A percentile compares a stretch with the other conserved stretches of the same genome.
These are phyloP conservation scores for Dolomedes plantarius DNA, from an alignment of 2,888 invertebrate species.

Conservation along the genomic window DNA sequence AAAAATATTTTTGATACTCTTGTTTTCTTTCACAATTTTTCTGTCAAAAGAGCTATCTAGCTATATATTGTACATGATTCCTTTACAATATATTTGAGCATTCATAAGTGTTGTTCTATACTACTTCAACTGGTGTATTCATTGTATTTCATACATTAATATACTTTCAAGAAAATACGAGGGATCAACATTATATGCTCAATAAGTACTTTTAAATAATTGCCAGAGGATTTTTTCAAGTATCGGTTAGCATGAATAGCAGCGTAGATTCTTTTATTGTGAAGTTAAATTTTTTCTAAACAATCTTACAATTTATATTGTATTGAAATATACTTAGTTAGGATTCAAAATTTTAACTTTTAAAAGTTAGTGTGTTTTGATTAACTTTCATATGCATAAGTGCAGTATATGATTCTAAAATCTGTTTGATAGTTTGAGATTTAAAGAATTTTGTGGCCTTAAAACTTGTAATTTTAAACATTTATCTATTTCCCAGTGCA, in stretches of 20 bases:
- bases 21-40: conserved; percentile 1
- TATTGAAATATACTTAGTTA: background rate
- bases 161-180: background rate
- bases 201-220: background rate
- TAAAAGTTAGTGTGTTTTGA: background rate
- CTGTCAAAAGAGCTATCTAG: background rate
- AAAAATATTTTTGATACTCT: conserved; percentile 17
- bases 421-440: conserved; percentile 1
- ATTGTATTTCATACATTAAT: background rate
- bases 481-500: background rate
- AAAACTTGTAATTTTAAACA: background rate
- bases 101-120: background rate
- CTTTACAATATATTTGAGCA: background rate
- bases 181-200: conserved; percentile 9
- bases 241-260: background rate
- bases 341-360: background rate
- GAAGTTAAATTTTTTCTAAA: background rate
- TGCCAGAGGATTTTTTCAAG: background rate
- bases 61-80: background rate
- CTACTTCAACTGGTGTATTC: background rate
- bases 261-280: background rate
- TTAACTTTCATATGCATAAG: background rate
- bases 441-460: background rate
- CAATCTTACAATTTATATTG: background rate
- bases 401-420: background rate